Evolutionary conservation across 1,140 invertebrate species (phyloP).

Genomic region (Meteorus sp.): DNA sequence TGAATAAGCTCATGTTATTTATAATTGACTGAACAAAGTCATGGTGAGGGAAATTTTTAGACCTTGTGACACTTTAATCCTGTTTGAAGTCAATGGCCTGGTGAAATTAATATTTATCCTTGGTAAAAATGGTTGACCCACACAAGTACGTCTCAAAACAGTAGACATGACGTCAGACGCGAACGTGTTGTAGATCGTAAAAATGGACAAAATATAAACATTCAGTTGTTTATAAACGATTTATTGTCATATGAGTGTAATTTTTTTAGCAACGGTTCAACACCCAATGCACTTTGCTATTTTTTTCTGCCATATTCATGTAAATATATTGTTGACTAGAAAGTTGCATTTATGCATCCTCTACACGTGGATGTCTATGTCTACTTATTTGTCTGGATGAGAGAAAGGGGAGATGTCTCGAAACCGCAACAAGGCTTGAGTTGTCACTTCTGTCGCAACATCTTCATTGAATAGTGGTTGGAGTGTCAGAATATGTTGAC

Average conservation of each 20-base stretch:
- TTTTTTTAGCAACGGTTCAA: no score
- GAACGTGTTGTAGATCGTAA: no score
- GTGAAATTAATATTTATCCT: no score
- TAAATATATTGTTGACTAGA: neutral
- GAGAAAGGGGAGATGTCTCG: neutral
- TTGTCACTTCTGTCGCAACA: constrained; percentile 29
- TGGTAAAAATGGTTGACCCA: constrained; percentile 20
- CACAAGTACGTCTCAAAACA: constrained; percentile 7
- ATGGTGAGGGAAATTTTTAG: constrained; percentile 18
- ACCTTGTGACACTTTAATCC: no score
- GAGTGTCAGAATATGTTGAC: constrained; percentile 32
- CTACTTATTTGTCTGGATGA: neutral
- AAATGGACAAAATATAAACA: no score
- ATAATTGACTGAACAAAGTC: no score
- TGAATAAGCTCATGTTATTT: no score
- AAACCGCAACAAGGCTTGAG: constrained; percentile 9
- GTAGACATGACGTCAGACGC: no score
- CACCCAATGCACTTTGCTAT: no score
- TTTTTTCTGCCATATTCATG: constrained; percentile 6
- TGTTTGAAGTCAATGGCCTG: constrained; percentile 11
- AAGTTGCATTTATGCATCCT: neutral
- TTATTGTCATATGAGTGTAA: no score
- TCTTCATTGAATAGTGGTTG: constrained; percentile 39
- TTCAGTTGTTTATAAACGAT: no score
- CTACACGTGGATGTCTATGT: neutral